Evolutionary conservation across 2,888 invertebrate genomes (phyloP).

Genomic region (Autographa pulchrina): DNA sequence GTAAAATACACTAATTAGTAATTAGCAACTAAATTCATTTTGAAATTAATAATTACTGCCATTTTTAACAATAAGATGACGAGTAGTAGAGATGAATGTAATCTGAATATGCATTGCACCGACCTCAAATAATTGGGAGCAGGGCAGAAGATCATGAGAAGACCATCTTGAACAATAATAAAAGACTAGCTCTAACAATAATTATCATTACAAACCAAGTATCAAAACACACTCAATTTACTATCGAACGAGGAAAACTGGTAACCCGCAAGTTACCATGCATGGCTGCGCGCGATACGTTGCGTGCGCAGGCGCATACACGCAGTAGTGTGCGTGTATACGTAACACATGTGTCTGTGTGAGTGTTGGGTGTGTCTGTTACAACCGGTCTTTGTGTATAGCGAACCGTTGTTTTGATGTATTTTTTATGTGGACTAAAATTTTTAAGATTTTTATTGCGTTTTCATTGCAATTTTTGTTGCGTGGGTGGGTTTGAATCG

Average conservation of each 20-base stretch:
- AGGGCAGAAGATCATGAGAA: too few relatives aligned
- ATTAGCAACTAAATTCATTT: too few relatives aligned
- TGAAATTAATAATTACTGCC: too few relatives aligned
- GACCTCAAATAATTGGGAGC: too few relatives aligned
- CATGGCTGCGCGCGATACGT: conserved; percentile 31
- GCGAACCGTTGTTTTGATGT: neutral
- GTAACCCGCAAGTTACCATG: conserved; percentile 30
- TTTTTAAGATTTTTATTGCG: neutral
- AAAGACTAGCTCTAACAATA: neutral
- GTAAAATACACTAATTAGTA: too few relatives aligned
- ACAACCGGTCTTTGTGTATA: conserved; percentile 34
- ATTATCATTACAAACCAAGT: neutral
- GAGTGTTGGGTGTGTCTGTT: conserved; percentile 51
- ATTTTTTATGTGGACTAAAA: neutral
- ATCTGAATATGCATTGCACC: too few relatives aligned
- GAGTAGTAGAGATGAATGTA: too few relatives aligned
- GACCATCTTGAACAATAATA: too few relatives aligned
- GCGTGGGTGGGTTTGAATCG: neutral
- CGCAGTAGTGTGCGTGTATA: conserved; percentile 4
- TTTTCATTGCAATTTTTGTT: neutral
- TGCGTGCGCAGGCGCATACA: conserved; percentile 18
- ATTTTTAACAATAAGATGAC: too few relatives aligned
- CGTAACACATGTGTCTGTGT: neutral
- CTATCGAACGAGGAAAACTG: conserved; percentile 45
- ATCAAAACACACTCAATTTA: neutral